phyloP scores from a whole-genome alignment of 2,797 vertebrate genomes.

The Chelonia mydas region DNA sequence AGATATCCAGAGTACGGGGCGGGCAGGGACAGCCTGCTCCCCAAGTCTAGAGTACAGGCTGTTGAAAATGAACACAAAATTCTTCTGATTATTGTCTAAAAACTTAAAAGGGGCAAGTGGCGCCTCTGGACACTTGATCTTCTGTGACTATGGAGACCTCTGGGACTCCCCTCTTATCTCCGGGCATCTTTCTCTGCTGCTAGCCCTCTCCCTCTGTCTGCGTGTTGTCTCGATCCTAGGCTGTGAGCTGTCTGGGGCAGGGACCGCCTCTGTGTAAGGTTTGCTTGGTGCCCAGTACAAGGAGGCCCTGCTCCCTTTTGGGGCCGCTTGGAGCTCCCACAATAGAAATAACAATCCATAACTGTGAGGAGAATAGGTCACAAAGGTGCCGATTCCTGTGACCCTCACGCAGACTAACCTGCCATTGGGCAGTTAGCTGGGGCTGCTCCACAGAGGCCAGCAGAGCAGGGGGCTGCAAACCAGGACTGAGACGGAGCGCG shows the following conservation, averaged over 20 bases:
- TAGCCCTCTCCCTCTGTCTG: neutral
- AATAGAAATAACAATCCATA: accelerated
- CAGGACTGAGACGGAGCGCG: neutral
- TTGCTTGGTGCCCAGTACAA: accelerated
- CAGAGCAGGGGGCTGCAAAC: neutral
- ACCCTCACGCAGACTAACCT: accelerated
- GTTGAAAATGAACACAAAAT: too few relatives aligned
- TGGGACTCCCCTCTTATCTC: accelerated
- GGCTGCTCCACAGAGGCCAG: too few relatives aligned
- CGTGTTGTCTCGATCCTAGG: accelerated
- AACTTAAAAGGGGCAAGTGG: too few relatives aligned
- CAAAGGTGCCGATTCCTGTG: accelerated
- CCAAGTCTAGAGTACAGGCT: neutral
- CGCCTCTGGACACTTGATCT: too few relatives aligned
- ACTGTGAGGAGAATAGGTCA: neutral
- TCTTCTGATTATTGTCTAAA: too few relatives aligned
- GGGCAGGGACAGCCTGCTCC: neutral
- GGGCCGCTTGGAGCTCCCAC: accelerated
- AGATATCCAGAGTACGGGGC: conserved; percentile 36
- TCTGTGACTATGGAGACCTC: neutral
- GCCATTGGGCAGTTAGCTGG: too few relatives aligned
- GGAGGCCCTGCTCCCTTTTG: accelerated
- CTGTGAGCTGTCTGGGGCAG: accelerated
- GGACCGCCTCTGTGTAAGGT: neutral
- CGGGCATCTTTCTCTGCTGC: accelerated